Evolutionary conservation across 2,797 vertebrate genomes (phyloP).

Genomic region (Chlorospingus flavigularis): DNA sequence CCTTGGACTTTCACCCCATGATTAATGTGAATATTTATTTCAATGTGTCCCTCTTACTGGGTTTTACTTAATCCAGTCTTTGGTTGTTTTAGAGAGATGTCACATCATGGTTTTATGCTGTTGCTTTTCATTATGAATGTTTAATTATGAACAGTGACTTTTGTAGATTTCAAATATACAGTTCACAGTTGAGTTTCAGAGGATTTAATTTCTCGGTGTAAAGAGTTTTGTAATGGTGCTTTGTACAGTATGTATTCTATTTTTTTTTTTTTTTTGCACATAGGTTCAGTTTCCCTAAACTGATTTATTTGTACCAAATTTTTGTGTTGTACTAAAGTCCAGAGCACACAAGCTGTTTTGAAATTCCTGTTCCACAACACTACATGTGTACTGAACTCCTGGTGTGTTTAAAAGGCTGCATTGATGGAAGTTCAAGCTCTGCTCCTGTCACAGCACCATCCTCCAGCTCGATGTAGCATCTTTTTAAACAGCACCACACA

Average conservation of each 20-base stretch:
- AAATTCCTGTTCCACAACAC: slow-evolving; percentile 70
- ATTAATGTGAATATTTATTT: slow-evolving; percentile 83
- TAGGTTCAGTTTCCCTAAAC: slow-evolving; percentile 76
- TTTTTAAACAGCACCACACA: slow-evolving; percentile 79
- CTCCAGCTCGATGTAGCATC: slow-evolving; percentile 73
- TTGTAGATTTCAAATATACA: slow-evolving; percentile 69
- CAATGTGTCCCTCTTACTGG: slow-evolving; percentile 56
- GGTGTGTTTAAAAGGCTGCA: slow-evolving; percentile 64
- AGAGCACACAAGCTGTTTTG: slow-evolving; percentile 80
- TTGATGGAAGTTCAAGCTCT: slow-evolving; percentile 55
- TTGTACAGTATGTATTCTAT: slow-evolving; percentile 77
- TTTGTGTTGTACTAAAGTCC: slow-evolving; percentile 74
- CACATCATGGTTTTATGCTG: slow-evolving; percentile 61
- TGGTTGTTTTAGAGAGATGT: slow-evolving; percentile 59
- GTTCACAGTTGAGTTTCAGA: slow-evolving; percentile 66
- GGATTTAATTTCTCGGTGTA: slow-evolving; percentile 74
- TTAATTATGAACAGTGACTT: slow-evolving; percentile 68
- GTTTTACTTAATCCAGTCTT: slow-evolving; percentile 60
- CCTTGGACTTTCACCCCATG: slow-evolving; percentile 71
- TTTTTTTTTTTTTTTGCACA: slow-evolving; percentile 79
- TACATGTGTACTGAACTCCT: slow-evolving; percentile 71
- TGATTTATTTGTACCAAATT: slow-evolving; percentile 75
- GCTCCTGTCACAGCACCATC: slow-evolving; percentile 51
- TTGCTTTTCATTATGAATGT: slow-evolving; percentile 71
- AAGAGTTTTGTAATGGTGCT: slow-evolving; percentile 76